Evolutionary conservation across 2,113 vertebrate genomes (phyloP).

Genomic region (Notechis scutatus): DNA sequence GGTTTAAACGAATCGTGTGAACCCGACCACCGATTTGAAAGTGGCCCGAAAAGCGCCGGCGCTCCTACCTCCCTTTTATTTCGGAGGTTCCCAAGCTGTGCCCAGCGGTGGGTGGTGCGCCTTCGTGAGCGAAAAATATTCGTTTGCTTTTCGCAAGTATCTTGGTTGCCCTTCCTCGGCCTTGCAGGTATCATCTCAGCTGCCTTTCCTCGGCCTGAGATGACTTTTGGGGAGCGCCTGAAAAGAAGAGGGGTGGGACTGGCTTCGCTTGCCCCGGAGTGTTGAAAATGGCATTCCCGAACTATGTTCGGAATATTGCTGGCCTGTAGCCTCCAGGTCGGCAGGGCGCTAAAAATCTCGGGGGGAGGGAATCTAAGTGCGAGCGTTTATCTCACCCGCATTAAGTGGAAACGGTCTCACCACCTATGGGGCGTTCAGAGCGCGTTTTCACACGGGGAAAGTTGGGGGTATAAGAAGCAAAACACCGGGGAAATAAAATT

Average conservation of each 20-base stretch:
- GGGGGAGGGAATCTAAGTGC: too few species aligned
- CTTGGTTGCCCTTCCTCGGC: neutral
- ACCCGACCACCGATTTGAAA: neutral
- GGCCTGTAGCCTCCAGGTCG: neutral
- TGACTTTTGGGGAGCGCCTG: neutral
- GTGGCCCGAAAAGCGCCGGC: neutral
- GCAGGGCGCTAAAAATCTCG: neutral
- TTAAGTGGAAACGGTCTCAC: too few species aligned
- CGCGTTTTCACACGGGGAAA: neutral
- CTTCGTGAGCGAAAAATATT: neutral
- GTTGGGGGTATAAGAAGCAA: neutral
- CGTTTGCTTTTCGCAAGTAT: neutral
- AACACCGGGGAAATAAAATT: neutral
- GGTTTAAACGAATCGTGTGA: neutral
- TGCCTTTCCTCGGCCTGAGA: neutral
- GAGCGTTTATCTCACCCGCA: neutral
- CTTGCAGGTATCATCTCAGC: neutral
- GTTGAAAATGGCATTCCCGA: neutral
- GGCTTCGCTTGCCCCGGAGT: neutral
- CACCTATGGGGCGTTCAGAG: neutral
- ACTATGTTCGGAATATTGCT: neutral
- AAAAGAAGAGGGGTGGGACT: too few species aligned
- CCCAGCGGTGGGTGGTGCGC: neutral
- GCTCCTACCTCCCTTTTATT: neutral
- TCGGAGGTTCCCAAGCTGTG: neutral